phyloP scores from a whole-genome alignment of 2,113 vertebrate species.

The Cercocebus atys region DNA sequence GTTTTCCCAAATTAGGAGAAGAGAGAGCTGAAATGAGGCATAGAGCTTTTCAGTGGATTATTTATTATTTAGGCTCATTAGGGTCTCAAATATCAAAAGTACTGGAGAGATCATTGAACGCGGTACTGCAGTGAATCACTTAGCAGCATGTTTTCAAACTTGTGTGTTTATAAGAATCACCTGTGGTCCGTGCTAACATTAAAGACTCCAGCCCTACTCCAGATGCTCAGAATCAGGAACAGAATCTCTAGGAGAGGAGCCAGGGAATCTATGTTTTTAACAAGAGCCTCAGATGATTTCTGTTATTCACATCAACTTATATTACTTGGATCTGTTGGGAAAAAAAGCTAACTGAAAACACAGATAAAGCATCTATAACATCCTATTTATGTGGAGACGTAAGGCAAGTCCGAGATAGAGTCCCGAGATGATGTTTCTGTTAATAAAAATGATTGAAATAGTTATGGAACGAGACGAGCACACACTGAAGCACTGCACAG shows the following conservation, averaged over 20 bases:
- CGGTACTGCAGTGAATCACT: background rate
- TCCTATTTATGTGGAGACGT: background rate
- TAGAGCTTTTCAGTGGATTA: background rate
- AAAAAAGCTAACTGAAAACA: background rate
- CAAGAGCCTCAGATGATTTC: background rate
- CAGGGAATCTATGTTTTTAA: background rate
- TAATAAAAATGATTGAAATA: background rate
- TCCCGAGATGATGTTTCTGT: background rate
- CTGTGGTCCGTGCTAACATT: background rate
- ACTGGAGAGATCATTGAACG: background rate
- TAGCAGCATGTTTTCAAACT: background rate
- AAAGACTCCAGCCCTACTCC: background rate
- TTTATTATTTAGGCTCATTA: background rate
- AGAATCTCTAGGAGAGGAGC: background rate
- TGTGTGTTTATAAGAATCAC: background rate
- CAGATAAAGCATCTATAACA: background rate
- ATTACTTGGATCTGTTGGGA: background rate
- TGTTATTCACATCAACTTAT: background rate
- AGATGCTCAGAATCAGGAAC: background rate
- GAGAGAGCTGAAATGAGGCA: background rate
- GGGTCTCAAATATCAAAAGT: background rate
- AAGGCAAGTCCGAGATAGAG: background rate
- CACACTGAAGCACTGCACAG: background rate
- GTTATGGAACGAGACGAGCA: background rate
- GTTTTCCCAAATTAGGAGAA: background rate